Evolutionary conservation across 2,113 vertebrate genomes (phyloP), one percentile per base, ranked within the genome.

Genomic region (Melanerpes aurifrons): DNA sequence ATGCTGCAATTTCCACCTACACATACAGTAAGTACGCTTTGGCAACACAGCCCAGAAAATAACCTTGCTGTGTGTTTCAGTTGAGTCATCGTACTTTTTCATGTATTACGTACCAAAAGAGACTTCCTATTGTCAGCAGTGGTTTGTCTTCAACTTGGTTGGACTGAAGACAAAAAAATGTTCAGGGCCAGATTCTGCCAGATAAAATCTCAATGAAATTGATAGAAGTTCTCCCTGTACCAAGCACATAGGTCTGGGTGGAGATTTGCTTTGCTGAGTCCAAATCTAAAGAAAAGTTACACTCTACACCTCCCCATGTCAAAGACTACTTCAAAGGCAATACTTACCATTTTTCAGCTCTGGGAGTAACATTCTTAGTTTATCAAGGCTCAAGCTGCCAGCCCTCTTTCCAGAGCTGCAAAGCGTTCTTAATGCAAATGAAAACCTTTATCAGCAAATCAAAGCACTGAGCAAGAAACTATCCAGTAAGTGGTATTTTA

Each of bases 241-340:
- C 81, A 70, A 78, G 89, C 61, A 62, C 70, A 45, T 0, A 3
- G 67, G 69, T 29, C 79, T 43, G 56, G 21, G 57, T 9, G 31
- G n/a, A 93, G 80, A 25, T 79, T 74, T 81, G 73, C 73, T 92
- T 76, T 59, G 80, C 86, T 84, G 59, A 90, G 68, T 62, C 48
- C 72, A 80, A 77, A 77, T 61, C 87, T 56, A 47, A 92, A 87
- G 56, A 26, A n/a, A 93, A 92, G 76, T 45, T 47, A 80, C 40
- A 22, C 67, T 86, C 73, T 19, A 68, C 0, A 0, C 29, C 32
- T 90, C 79, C 83, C 72, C 83, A 92, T 62, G 85, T 87, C 89
- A 94, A 88, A 95, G 68, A 54, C 58, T 66, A 89, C 95, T 95
- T 94, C 94, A 96, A 96, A 96, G 81, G 95, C 87, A 77, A 83